Evolutionary conservation across 2,113 vertebrate species (phyloP).

Genomic region (Burhinus bistriatus): DNA sequence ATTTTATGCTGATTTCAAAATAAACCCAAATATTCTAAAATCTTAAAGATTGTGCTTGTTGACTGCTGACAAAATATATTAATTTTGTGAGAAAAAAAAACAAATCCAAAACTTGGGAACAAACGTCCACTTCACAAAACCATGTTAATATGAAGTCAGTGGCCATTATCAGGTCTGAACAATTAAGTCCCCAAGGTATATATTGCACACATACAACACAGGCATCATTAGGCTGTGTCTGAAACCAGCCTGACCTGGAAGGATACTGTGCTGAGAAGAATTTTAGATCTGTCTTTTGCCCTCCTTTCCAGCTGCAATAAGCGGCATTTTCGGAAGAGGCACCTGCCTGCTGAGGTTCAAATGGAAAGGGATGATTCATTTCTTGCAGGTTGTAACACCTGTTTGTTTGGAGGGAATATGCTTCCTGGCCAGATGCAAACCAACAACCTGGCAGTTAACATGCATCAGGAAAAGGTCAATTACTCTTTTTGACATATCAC

Average conservation of each 20-base stretch:
- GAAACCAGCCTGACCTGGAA: neutral
- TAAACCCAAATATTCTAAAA: neutral
- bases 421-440: neutral
- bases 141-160: neutral
- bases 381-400: neutral
- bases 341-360: neutral
- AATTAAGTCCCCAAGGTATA: neutral
- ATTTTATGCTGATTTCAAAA: neutral
- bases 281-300: neutral
- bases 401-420: neutral
- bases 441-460: neutral
- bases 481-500: accelerated
- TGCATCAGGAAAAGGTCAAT: neutral
- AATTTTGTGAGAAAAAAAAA: neutral
- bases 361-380: neutral
- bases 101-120: neutral
- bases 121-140: neutral
- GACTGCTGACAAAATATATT: neutral
- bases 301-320: neutral
- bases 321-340: neutral
- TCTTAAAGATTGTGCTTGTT: neutral
- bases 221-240: neutral
- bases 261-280: neutral
- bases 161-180: neutral
- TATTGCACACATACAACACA: neutral